Conservation (phyloP, 2,888 invertebrate species). For the Melanargia galathea region DNA sequence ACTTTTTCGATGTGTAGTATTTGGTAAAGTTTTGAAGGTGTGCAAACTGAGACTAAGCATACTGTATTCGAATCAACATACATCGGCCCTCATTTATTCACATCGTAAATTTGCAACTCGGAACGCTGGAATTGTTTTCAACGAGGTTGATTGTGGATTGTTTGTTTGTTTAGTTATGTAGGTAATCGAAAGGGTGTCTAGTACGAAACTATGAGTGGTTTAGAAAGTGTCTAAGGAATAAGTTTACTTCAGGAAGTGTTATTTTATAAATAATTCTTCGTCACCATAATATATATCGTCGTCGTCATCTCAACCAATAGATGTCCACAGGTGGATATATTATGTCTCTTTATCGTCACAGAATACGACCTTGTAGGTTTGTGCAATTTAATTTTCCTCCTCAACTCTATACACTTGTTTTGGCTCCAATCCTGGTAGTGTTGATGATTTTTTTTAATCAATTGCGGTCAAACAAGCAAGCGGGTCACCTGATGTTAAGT, state of each 20-base stretch:
- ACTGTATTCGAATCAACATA: slow-evolving; percentile 40
- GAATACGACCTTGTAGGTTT: too few species aligned
- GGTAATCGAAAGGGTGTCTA: neutral
- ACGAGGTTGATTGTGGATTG: slow-evolving; percentile 3
- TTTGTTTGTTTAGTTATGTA: neutral
- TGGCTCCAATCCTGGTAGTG: too few species aligned
- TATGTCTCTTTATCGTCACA: too few species aligned
- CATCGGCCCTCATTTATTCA: slow-evolving; percentile 34
- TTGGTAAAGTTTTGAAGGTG: too few species aligned
- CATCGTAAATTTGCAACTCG: slow-evolving; percentile 40
- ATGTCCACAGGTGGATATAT: too few species aligned
- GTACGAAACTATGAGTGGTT: neutral
- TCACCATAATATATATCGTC: too few species aligned
- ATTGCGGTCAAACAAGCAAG: neutral
- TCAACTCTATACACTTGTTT: too few species aligned
- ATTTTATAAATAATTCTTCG: neutral
- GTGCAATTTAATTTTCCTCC: too few species aligned
- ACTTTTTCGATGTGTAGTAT: too few species aligned
- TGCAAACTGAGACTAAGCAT: too few species aligned
- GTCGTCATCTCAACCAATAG: too few species aligned
- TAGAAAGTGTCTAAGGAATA: neutral
- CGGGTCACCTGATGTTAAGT: neutral
- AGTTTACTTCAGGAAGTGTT: neutral
- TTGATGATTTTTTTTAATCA: too few species aligned
- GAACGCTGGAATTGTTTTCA: slow-evolving; percentile 37